Base-by-base conservation (phyloP, 2,113 vertebrate genomes). In the Choloepus hoffmanni region DNA sequence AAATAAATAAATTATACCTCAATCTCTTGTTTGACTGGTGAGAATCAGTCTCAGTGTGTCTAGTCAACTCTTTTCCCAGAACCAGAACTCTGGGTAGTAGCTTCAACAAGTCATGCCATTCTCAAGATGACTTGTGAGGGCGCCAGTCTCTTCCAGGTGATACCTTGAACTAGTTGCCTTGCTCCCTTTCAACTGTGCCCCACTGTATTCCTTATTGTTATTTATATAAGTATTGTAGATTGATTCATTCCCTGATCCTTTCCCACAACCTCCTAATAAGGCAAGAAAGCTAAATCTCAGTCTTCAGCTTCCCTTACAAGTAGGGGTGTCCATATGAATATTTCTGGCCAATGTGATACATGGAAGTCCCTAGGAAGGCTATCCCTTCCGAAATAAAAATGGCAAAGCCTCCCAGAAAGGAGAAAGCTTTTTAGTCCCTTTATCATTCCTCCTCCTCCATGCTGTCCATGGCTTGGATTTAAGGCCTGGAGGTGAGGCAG, bases 1-100 rank as follows among this genome's bases (percentile, higher is more conserved):
- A 81, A 92, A 95, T 30, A 86, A 92, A 36, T 67, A 87, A 87
- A 92, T 82, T 74, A 18, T 87, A 67, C 36, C 55, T 87, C 45
- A 82, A 74, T 82, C 36, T 92, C 13, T 58, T 67, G 14, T 72
- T 53, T 85, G 58, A 74, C 7, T 48, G 36, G 67, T 87, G 4
- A 92, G 76, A 91, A 48, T 74, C 36, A 67, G 45, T 48, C 16
- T 73, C 62, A 18, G 48, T 26, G 18, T 70, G 82, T 86, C 74
- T 81, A 73, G n/a, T 91, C 65, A 91, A 92, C 45, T 28, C 21
- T 45, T 33, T 76, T 68, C 53, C 28, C 62, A 60, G 62, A 77
- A 43, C 14, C 18, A 15, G 30, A 30, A n/a, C 40, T 43, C 21
- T 43, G 48, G 43, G 33, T 43, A 89, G 26, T 43, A 68, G 23